A percentile compares a stretch with the other conserved stretches of the same genome.
Evolutionary conservation across 2,113 vertebrate species (phyloP).

Genomic region (Zosterops pallidus): DNA sequence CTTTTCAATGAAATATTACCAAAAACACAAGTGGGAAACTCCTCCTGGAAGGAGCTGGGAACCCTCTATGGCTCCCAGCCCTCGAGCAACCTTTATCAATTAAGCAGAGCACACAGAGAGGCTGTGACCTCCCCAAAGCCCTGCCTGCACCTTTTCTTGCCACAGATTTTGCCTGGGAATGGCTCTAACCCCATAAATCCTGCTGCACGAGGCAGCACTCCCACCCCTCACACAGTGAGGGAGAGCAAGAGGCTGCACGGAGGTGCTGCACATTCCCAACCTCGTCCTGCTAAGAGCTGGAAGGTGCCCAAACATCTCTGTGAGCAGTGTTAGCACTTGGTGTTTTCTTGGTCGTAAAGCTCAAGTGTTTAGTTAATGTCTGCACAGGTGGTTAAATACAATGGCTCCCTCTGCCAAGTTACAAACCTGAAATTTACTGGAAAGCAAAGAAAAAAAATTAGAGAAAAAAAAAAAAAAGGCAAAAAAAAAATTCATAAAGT

Average conservation of each 20-base stretch:
- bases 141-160: background rate
- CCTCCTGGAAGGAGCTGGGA: background rate
- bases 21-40: background rate
- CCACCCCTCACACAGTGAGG: background rate
- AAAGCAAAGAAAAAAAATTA: background rate
- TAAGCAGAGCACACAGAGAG: background rate
- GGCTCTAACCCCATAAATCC: background rate
- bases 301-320: constrained; percentile 20
- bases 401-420: constrained; percentile 26
- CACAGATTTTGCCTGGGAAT: background rate
- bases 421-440: constrained; percentile 36
- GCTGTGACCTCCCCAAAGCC: constrained; percentile 22
- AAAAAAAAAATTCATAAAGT: background rate
- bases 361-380: constrained; percentile 37
- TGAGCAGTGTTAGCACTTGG: constrained; percentile 23
- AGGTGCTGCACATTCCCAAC: background rate
- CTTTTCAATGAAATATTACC: background rate
- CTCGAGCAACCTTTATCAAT: background rate
- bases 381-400: constrained; percentile 34
- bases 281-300: background rate
- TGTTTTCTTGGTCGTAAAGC: constrained; percentile 45
- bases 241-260: background rate
- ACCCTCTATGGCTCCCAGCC: background rate
- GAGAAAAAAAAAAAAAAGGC: background rate
- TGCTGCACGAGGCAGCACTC: background rate